Evolutionary conservation across 2,888 invertebrate species (phyloP).

Genomic region (Camponotus fellah): DNA sequence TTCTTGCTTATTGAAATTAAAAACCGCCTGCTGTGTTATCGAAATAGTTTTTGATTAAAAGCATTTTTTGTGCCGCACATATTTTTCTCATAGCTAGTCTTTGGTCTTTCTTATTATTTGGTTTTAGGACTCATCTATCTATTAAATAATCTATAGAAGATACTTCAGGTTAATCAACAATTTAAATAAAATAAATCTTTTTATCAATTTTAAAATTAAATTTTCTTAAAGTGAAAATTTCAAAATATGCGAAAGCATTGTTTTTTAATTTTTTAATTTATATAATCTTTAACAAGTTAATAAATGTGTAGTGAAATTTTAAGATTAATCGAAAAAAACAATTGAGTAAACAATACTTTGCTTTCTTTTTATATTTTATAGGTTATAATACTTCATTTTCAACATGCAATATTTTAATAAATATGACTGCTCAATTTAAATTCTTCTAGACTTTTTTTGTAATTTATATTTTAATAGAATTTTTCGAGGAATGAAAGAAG

Average conservation of each 20-base stretch:
- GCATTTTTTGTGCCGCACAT: constrained; percentile 14
- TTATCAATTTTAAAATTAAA: not conserved
- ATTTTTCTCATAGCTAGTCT: constrained; percentile 36
- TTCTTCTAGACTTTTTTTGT: not conserved
- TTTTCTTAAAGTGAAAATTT: not conserved
- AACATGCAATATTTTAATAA: not conserved
- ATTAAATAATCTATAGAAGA: constrained; percentile 1
- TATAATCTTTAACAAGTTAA: too few species aligned
- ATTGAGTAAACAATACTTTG: not conserved
- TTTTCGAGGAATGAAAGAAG: not conserved
- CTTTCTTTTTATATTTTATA: not conserved
- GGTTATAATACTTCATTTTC: not conserved
- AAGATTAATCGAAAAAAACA: not conserved
- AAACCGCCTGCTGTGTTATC: constrained; percentile 60
- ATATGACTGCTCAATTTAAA: not conserved
- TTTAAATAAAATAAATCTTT: not conserved
- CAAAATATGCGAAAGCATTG: not conserved
- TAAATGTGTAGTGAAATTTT: not conserved
- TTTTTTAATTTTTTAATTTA: too few species aligned
- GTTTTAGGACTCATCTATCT: not conserved
- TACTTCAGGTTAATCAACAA: not conserved
- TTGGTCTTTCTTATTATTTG: constrained; percentile 9
- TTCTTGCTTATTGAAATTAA: constrained; percentile 30
- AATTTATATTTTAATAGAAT: not conserved
- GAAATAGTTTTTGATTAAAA: constrained; percentile 43